Evolutionary conservation across 2,113 vertebrate genomes (phyloP), one percentile per base, ranked within the genome.

Genomic region (Megaptera novaeangliae): DNA sequence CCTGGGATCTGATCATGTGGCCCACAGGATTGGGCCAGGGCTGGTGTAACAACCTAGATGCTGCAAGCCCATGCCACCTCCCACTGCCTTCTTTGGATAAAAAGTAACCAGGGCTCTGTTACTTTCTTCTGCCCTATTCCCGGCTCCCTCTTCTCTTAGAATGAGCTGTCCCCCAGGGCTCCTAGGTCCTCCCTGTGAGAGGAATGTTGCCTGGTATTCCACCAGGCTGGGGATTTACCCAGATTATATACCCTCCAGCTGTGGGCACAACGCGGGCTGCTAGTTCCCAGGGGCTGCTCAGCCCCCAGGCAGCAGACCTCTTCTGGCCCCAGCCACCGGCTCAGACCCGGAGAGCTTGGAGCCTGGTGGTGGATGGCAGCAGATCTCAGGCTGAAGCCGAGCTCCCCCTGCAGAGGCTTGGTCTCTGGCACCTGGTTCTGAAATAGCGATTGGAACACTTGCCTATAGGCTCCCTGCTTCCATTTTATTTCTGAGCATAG

Each of bases 1-100:
- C 29, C n/a, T 52, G 64, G 64, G 59, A 77, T 4, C 36, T 41
- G 41, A 68, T 36, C 21, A 11, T 10, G 21, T 20, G 52, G 49
- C 57, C 63, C 25, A 18, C 0, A 1, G 44, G 39, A 41, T 0
- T 39, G 46, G 44, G 23, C 39, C 14, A 78, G 29, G 23, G 18
- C 18, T 59, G 9, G 71, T 41, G 23, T 11, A 4, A n/a, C 2
- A 0, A 9, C 27, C 5, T 2, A 4, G 23, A 4, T 29, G 3
- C 39, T 46, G n/a, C 25, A 13, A 1, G 2, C 5, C 18, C 52
- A 27, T 6, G 15, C 20, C 8, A 13, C 84, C 36, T 27, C 39
- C 15, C 6, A 21, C 20, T 5, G 14, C 17, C 18, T 9, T 66
- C 36, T 93, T 49, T 36, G 46, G 68, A 77, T 12, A 20, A 15